phyloP scores from a whole-genome alignment of 2,888 invertebrate species.

The Helobdella robusta region DNA sequence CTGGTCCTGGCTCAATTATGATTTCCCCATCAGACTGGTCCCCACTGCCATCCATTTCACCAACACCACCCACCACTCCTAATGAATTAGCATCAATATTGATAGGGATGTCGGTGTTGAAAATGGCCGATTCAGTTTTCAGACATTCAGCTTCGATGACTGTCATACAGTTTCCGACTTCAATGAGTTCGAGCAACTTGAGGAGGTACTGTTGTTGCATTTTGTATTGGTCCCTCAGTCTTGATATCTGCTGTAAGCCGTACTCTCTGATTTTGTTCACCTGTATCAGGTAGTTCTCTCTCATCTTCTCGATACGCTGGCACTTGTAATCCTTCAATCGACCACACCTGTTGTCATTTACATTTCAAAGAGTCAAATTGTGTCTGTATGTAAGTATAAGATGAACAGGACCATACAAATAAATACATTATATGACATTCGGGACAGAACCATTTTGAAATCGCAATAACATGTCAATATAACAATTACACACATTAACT shows the following conservation, averaged over 20 bases:
- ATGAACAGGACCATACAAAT: too few relatives aligned
- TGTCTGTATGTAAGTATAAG: too few relatives aligned
- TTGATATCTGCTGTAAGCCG: slow-evolving; percentile 79
- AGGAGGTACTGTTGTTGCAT: slow-evolving; percentile 88
- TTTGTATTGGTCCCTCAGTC: slow-evolving; percentile 82
- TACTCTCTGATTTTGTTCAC: slow-evolving; percentile 86
- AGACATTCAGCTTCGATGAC: slow-evolving; percentile 54
- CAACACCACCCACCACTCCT: too few relatives aligned
- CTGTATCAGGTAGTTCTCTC: slow-evolving; percentile 90
- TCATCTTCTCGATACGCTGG: slow-evolving; percentile 77
- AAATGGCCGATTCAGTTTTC: slow-evolving; percentile 66
- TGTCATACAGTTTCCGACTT: slow-evolving; percentile 75
- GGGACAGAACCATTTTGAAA: too few relatives aligned
- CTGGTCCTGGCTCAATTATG: too few relatives aligned
- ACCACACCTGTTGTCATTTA: slow-evolving; percentile 60
- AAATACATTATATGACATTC: too few relatives aligned
- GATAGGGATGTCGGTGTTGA: slow-evolving; percentile 35
- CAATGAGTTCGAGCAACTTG: slow-evolving; percentile 83
- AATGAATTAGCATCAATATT: too few relatives aligned
- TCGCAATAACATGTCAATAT: too few relatives aligned
- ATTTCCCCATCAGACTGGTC: too few relatives aligned
- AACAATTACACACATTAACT: too few relatives aligned
- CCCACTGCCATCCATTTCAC: too few relatives aligned
- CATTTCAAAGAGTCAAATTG: too few relatives aligned
- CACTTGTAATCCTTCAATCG: slow-evolving; percentile 85